phyloP scores from a whole-genome alignment of 2,113 vertebrate species.

The Oreotrochilus melanogaster region DNA sequence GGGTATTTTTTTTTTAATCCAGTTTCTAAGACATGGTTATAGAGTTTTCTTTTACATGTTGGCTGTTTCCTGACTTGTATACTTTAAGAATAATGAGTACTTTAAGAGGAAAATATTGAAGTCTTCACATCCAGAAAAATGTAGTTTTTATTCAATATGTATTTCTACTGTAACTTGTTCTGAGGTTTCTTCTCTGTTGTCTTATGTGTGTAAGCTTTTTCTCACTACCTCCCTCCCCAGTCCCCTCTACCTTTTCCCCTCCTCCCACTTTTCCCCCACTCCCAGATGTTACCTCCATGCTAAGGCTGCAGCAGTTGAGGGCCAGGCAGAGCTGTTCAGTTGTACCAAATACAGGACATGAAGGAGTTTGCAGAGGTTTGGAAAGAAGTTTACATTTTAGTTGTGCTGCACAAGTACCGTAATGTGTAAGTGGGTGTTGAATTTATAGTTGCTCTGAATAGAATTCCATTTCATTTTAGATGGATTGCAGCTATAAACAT shows the following conservation, averaged over 20 bases:
- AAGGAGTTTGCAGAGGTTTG: conserved; percentile 10
- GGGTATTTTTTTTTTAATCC: not conserved
- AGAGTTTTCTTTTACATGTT: not conserved
- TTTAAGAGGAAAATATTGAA: not conserved
- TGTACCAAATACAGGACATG: not conserved
- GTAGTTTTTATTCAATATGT: fast-evolving
- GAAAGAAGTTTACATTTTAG: not conserved
- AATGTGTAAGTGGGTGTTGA: not conserved
- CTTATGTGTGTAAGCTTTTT: not conserved
- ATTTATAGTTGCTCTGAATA: not conserved
- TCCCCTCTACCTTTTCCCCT: not conserved
- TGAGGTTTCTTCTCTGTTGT: not conserved
- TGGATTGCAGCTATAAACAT: not conserved
- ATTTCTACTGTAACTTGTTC: not conserved
- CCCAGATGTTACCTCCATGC: not conserved
- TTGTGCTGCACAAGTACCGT: not conserved
- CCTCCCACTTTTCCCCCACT: not conserved
- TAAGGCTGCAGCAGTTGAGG: not conserved
- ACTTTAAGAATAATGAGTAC: not conserved
- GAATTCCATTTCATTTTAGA: not conserved
- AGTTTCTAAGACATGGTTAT: not conserved
- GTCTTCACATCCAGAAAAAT: not conserved
- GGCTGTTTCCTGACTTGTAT: not conserved
- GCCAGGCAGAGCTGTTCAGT: not conserved
- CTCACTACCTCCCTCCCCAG: not conserved